Base-by-base conservation (phyloP, 2,888 invertebrate species). In the Enchytraeus crypticus region DNA sequence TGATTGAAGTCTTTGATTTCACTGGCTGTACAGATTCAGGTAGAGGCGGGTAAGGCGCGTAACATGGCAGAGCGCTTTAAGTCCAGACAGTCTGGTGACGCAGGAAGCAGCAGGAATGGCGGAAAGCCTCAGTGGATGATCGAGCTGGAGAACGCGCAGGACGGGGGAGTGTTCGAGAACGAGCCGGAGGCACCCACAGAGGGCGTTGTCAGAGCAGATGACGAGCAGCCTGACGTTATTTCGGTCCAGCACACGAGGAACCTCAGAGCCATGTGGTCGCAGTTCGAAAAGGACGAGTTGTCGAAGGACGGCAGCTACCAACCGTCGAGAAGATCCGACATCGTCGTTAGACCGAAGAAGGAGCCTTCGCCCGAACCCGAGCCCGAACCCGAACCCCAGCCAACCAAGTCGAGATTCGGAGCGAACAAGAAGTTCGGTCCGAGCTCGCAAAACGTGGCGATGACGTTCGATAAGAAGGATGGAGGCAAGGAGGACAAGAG, bases 141-240 rank as follows among this genome's bases (percentile, higher is more conserved):
- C 4, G 57, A 59, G 34, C 45, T 57, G 57, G 63, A 60, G 46
- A 21, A 53, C 23, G 60, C 57, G n/a, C 23, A 55, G 30, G 60
- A 60, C 23, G 49, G 46, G 34, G 60, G 60, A 27, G 60, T 60
- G n/a, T 60, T 56, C 45, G 60, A 60, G 26, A 60, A 59, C 53
- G 58, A 60, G 49, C 59, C 53, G 21, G 59, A 60, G 49, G 63
- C 49, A n/a, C 43, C 60, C 5, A 30, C 8, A 38, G 38, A 51
- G 30, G 62, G 55, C 55, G 59, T 59, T 32, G 62, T 51, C 29
- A 47, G 38, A 21, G 62, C 54, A 5, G 56, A 53, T 27, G 62
- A 59, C 18, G 62, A 62, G 11, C 54, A 62, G 26, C 59, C 59
- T n/a, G 62, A 62, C 23, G 62, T 61, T 14, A 61, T 61, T 29